phyloP scores from a whole-genome alignment of 2,888 invertebrate species.

The Ennomos fuscantarius region DNA sequence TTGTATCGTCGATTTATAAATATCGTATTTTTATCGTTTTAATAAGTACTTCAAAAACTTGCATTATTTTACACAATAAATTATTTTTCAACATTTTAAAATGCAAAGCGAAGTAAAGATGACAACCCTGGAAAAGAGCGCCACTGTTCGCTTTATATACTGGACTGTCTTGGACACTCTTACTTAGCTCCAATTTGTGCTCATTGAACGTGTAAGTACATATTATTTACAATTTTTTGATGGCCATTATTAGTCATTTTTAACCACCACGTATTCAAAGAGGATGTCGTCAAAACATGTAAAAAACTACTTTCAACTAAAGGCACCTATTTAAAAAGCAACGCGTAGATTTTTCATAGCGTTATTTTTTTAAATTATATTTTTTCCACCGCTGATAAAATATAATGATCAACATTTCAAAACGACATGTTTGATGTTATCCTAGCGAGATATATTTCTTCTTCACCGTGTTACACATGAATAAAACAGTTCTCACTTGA shows the following conservation, averaged over 20 bases:
- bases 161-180: constrained; percentile 45
- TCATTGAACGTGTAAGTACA: constrained; percentile 44
- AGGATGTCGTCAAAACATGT: too few relatives aligned
- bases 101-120: not conserved
- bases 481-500: constrained; percentile 34
- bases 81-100: too few relatives aligned
- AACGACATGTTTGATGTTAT: not conserved
- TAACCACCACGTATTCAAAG: too few relatives aligned
- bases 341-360: too few relatives aligned
- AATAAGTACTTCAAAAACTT: too few relatives aligned
- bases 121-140: constrained; percentile 51
- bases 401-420: not conserved
- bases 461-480: constrained; percentile 33
- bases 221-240: constrained; percentile 41
- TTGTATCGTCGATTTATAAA: too few relatives aligned
- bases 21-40: too few relatives aligned
- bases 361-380: too few relatives aligned
- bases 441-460: not conserved
- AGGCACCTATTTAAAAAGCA: too few relatives aligned
- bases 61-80: too few relatives aligned
- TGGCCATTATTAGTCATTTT: constrained; percentile 6
- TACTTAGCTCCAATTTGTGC: constrained; percentile 53
- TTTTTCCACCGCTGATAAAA: too few relatives aligned
- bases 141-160: constrained; percentile 45
- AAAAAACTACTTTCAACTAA: too few relatives aligned